Evolutionary conservation across 2,888 invertebrate species (phyloP).

Genomic region (Nyleta sp.): DNA sequence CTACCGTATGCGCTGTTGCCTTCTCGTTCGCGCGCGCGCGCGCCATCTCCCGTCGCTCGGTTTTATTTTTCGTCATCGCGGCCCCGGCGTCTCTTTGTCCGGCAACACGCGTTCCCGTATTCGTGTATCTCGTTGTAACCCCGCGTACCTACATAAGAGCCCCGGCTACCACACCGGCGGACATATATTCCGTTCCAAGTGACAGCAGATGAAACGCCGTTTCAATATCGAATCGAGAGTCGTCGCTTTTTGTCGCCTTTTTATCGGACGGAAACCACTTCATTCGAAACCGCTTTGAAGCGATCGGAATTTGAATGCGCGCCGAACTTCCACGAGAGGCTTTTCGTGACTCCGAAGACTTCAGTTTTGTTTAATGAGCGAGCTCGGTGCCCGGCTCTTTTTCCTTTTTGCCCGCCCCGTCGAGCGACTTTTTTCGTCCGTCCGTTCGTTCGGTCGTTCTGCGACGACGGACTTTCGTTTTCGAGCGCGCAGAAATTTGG

Average conservation of each 20-base stretch:
- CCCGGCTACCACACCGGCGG: slow-evolving; percentile 30
- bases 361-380: too few relatives aligned
- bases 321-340: slow-evolving; percentile 32
- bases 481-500: too few relatives aligned
- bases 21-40: slow-evolving; percentile 44
- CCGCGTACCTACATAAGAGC: slow-evolving; percentile 48
- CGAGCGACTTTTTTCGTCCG: too few relatives aligned
- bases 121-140: slow-evolving; percentile 63
- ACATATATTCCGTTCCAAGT: slow-evolving; percentile 38
- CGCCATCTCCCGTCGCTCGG: slow-evolving; percentile 54
- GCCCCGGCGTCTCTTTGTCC: slow-evolving; percentile 66
- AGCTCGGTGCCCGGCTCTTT: too few relatives aligned
- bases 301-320: slow-evolving; percentile 41
- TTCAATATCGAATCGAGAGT: slow-evolving; percentile 55
- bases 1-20: slow-evolving; percentile 78
- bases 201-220: slow-evolving; percentile 61
- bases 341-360: slow-evolving; percentile 51
- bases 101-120: slow-evolving; percentile 61
- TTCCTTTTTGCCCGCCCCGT: too few relatives aligned
- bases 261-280: slow-evolving; percentile 54
- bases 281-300: slow-evolving; percentile 47
- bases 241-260: slow-evolving; percentile 54
- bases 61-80: slow-evolving; percentile 60
- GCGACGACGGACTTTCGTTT: too few relatives aligned
- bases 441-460: too few relatives aligned